Evolutionary conservation across 2,797 vertebrate species (phyloP).

Genomic region (Etheostoma nigrum): DNA sequence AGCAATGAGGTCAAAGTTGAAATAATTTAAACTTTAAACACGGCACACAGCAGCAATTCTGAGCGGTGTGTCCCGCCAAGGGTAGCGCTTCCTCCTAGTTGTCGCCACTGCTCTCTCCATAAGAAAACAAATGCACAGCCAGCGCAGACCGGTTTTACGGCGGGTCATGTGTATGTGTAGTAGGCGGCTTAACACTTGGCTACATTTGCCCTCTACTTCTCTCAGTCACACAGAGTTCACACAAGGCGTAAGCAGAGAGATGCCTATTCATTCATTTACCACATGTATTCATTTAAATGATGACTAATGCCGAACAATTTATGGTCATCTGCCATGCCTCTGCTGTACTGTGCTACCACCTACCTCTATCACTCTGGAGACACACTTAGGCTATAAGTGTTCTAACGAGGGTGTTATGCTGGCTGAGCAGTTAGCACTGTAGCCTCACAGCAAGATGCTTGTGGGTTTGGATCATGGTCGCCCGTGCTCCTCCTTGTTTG

Average conservation of each 20-base stretch:
- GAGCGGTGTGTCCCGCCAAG: too few species aligned
- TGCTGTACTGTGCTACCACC: neutral
- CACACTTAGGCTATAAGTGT: conserved; percentile 28
- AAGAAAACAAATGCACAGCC: too few species aligned
- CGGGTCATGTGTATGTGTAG: too few species aligned
- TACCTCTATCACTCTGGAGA: conserved; percentile 21
- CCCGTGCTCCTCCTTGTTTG: conserved; percentile 25
- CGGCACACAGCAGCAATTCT: too few species aligned
- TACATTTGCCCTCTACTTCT: neutral
- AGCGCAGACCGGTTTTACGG: too few species aligned
- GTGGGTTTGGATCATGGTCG: conserved; percentile 36
- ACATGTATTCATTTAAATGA: conserved; percentile 23
- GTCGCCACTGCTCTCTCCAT: too few species aligned
- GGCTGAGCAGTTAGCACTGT: conserved; percentile 36
- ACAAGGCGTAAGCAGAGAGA: neutral
- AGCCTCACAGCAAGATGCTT: conserved; percentile 41
- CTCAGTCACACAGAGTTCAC: neutral
- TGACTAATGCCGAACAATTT: neutral
- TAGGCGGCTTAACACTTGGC: neutral
- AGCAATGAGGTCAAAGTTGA: too few species aligned
- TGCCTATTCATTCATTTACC: neutral
- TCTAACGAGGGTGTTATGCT: conserved; percentile 24
- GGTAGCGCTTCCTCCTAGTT: too few species aligned
- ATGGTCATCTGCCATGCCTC: conserved; percentile 10
- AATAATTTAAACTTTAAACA: too few species aligned